These are phyloP conservation scores for Leptura quadrifasciata DNA, from an alignment of 2,888 invertebrate genomes.

Conservation along the genomic window DNA sequence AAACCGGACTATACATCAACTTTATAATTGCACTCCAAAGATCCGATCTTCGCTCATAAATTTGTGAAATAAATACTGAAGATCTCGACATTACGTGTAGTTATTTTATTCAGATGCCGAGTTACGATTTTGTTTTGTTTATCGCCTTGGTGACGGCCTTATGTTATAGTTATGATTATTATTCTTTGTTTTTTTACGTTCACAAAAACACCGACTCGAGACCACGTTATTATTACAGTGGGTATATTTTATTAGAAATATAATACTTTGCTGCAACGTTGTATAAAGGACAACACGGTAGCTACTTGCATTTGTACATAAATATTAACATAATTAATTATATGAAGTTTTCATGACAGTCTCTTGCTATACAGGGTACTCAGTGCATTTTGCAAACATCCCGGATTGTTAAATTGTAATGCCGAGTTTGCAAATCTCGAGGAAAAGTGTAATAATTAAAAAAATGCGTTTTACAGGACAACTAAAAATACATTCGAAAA, in stretches of 20 bases:
- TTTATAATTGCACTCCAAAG: conserved; percentile 73
- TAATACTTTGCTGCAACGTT: conserved; percentile 40
- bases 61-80: conserved; percentile 74
- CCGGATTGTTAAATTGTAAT: no score
- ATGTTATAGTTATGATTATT: conserved; percentile 65
- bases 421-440: no score
- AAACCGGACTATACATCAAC: conserved; percentile 71
- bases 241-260: conserved; percentile 51
- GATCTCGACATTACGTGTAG: conserved; percentile 56
- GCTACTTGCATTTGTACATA: conserved; percentile 43
- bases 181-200: conserved; percentile 54
- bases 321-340: conserved; percentile 42
- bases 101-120: conserved; percentile 66
- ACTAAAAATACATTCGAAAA: no score
- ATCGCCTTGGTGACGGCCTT: conserved; percentile 71
- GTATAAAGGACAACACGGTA: conserved; percentile 43
- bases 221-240: conserved; percentile 35
- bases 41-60: conserved; percentile 73
- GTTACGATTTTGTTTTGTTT: conserved; percentile 71
- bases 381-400: background rate
- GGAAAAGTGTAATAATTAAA: no score
- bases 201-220: conserved; percentile 26
- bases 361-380: background rate
- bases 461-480: no score
- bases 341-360: conserved; percentile 16